Conservation (phyloP, 1,140 invertebrate genomes). For the Bombus balteatus region DNA sequence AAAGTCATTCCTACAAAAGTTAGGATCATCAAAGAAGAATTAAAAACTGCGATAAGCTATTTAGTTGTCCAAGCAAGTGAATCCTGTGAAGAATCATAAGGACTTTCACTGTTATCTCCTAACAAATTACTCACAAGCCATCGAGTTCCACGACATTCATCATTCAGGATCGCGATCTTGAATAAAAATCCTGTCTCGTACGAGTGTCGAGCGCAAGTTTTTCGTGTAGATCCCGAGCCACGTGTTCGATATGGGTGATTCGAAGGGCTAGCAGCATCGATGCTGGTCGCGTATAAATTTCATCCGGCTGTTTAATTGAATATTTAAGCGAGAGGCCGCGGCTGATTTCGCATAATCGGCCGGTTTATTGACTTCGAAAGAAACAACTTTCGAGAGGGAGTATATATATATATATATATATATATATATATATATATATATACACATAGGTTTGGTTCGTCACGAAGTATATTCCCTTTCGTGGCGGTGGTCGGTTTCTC, state of each 20-base stretch:
- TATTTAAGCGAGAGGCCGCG: constrained; percentile 30
- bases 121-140: too few relatives aligned
- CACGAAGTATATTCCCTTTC: constrained; percentile 47
- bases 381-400: constrained; percentile 23
- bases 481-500: constrained; percentile 29
- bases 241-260: background rate
- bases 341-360: constrained; percentile 53
- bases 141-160: background rate
- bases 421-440: background rate
- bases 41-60: too few relatives aligned
- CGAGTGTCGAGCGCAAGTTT: background rate
- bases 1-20: too few relatives aligned
- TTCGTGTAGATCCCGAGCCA: background rate
- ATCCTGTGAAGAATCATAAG: too few relatives aligned
- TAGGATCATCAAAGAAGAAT: too few relatives aligned
- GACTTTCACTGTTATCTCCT: too few relatives aligned
- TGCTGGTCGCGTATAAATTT: constrained; percentile 40
- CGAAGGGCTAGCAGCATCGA: background rate
- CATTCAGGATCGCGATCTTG: background rate
- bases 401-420: background rate
- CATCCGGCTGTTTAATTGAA: constrained; percentile 49
- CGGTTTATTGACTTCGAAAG: constrained; percentile 47
- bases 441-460: constrained; percentile 20
- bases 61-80: too few relatives aligned
- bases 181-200: background rate